A percentile compares a stretch with the other conserved stretches of the same genome.
phyloP scores from a whole-genome alignment of 2,113 vertebrate genomes.

The Megaceryle maxima region DNA sequence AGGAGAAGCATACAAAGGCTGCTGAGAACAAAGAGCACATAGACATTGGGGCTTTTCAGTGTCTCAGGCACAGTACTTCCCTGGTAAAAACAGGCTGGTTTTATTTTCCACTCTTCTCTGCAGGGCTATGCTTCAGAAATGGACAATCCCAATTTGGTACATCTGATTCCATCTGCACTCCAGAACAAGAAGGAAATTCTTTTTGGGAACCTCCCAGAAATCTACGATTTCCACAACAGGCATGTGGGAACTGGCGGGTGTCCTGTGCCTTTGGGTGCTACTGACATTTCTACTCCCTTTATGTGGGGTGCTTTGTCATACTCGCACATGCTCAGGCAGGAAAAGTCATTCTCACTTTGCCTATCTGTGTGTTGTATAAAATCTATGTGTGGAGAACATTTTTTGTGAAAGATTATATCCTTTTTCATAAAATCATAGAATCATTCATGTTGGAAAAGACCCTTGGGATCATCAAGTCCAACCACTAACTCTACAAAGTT shows the following conservation, averaged over 20 bases:
- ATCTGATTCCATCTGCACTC: conserved; percentile 86
- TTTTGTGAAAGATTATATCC: background rate
- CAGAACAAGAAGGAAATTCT: conserved; percentile 91
- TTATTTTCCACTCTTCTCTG: conserved; percentile 13
- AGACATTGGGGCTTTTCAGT: background rate
- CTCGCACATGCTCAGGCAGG: background rate
- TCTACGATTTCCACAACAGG: conserved; percentile 94
- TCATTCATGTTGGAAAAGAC: no score
- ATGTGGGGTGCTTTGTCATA: background rate
- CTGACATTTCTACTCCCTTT: background rate
- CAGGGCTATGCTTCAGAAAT: conserved; percentile 91
- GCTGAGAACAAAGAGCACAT: background rate
- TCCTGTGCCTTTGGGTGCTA: background rate
- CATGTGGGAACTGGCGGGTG: background rate
- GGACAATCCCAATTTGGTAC: conserved; percentile 87
- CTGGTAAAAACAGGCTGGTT: background rate
- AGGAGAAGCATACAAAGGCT: background rate
- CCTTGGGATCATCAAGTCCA: no score
- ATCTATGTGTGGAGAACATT: background rate
- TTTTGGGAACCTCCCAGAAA: conserved; percentile 92
- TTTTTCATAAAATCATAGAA: background rate
- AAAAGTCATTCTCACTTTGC: background rate
- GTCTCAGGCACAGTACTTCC: background rate
- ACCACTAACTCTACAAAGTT: no score
- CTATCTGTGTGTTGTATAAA: background rate